Evolutionary conservation across 2,113 vertebrate genomes (phyloP).

Genomic region (Struthidea cinerea): DNA sequence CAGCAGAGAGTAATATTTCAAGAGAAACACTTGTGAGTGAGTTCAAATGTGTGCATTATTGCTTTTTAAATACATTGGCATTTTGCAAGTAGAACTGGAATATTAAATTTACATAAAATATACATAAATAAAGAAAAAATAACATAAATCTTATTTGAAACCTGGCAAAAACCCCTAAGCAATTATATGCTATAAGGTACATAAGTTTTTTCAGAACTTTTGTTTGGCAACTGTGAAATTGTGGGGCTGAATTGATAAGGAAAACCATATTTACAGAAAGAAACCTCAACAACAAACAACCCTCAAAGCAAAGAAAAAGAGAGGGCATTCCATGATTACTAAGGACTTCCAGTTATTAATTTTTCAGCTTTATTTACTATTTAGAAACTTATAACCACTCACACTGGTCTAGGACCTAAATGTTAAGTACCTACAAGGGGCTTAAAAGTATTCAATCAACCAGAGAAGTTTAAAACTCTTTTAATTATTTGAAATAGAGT

Average conservation of each 20-base stretch:
- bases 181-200: not conserved
- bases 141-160: not conserved
- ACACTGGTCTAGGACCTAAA: not conserved
- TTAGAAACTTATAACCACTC: not conserved
- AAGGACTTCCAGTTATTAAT: not conserved
- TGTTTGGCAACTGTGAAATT: not conserved
- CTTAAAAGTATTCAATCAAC: not conserved
- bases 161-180: not conserved
- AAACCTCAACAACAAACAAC: not conserved
- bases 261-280: not conserved
- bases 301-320: not conserved
- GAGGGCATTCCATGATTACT: not conserved
- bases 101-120: not conserved
- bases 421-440: not conserved
- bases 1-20: not conserved
- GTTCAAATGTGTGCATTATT: not conserved
- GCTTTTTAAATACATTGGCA: not conserved
- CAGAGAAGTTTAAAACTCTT: not conserved
- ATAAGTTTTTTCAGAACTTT: not conserved
- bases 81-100: not conserved
- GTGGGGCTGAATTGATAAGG: not conserved
- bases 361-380: not conserved
- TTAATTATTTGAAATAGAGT: not conserved
- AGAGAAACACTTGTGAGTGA: not conserved
- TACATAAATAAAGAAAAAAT: not conserved